These are phyloP conservation scores for Poecilobothrus nobilitatus DNA, from an alignment of 2,888 invertebrate genomes.

Conservation along the genomic window DNA sequence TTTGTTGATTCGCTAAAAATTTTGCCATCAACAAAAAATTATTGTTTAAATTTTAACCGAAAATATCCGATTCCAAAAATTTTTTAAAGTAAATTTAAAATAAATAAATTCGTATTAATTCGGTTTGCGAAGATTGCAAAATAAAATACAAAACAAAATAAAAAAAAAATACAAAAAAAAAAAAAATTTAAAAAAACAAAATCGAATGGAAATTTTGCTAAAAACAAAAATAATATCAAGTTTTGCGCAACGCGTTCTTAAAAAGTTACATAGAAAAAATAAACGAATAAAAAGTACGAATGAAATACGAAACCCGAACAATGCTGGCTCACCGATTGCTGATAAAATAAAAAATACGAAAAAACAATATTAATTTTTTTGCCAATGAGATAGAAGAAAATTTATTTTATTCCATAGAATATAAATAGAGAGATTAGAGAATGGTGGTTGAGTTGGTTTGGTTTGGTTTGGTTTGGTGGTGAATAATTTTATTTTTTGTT, in stretches of 20 bases:
- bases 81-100: too few relatives aligned
- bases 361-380: neutral
- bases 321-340: neutral
- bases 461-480: too few relatives aligned
- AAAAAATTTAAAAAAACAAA: too few relatives aligned
- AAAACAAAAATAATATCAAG: neutral
- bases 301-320: neutral
- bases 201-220: too few relatives aligned
- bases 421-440: too few relatives aligned
- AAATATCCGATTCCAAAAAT: neutral
- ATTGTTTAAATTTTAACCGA: neutral
- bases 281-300: neutral
- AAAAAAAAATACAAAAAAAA: too few relatives aligned
- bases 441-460: too few relatives aligned
- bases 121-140: too few relatives aligned
- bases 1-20: slow-evolving; percentile 1
- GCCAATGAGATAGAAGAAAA: slow-evolving; percentile 1
- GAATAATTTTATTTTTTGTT: too few relatives aligned
- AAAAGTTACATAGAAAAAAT: neutral
- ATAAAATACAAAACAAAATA: too few relatives aligned
- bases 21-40: neutral
- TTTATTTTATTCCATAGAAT: too few relatives aligned
- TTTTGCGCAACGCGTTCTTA: neutral
- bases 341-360: neutral
- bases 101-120: too few relatives aligned